Percentiles rank a stretch among this genome's conserved stretches.
These are phyloP conservation scores for Aleiodes sp. DNA, from an alignment of 1,140 invertebrate species.

Conservation along the genomic window DNA sequence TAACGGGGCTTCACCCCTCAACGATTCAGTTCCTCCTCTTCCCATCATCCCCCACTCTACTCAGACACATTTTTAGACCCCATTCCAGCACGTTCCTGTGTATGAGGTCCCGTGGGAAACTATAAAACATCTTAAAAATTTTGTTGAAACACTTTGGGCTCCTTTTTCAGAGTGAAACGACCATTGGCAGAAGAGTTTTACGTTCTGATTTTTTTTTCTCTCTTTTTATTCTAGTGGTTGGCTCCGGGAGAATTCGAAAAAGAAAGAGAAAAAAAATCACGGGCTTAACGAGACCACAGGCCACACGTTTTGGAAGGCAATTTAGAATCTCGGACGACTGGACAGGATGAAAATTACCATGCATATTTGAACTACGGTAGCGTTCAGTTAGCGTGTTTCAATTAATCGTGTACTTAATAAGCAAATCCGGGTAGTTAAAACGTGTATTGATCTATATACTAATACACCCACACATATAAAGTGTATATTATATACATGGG, in stretches of 20 bases:
- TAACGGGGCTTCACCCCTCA: slow-evolving; percentile 48
- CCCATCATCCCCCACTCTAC: background rate
- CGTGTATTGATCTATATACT: slow-evolving; percentile 2
- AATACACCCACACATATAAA: background rate
- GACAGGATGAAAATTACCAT: slow-evolving; percentile 26
- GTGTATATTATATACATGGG: background rate
- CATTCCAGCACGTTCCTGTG: background rate
- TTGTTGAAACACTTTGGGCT: background rate
- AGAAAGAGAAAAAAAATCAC: background rate
- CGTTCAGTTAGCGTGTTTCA: slow-evolving; percentile 28
- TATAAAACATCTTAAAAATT: background rate
- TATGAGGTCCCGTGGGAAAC: slow-evolving; percentile 3
- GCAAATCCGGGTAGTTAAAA: slow-evolving; percentile 28
- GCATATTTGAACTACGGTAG: slow-evolving; percentile 20
- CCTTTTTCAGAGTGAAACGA: background rate
- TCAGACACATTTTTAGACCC: background rate
- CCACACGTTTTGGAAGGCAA: slow-evolving; percentile 1
- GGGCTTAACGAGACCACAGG: background rate
- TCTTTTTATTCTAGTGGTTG: no score
- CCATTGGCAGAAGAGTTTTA: background rate
- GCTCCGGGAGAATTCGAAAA: background rate
- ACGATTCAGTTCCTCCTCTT: slow-evolving; percentile 27
- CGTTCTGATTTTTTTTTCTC: background rate
- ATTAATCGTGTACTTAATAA: slow-evolving; percentile 35
- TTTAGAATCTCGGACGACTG: slow-evolving; percentile 3